Percentiles rank a stretch among this genome's conserved stretches.
Evolutionary conservation across 2,113 vertebrate species (phyloP).

Genomic region (Microcebus tavaratra): DNA sequence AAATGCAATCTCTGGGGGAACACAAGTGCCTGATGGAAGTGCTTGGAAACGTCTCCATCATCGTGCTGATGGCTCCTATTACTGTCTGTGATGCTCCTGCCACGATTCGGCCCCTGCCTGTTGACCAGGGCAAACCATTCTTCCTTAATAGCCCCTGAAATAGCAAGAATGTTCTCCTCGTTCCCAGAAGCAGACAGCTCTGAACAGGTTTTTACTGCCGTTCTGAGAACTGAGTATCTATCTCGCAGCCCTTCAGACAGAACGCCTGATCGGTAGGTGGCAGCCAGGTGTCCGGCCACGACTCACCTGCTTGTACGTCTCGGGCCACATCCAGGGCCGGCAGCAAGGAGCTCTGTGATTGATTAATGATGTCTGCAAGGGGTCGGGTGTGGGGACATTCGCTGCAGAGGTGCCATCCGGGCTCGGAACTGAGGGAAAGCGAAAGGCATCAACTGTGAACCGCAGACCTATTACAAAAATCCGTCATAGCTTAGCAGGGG

Average conservation of each 20-base stretch:
- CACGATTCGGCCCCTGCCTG: neutral
- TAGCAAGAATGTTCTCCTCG: neutral
- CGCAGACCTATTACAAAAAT: neutral
- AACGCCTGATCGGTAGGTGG: neutral
- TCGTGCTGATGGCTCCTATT: neutral
- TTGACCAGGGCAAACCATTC: neutral
- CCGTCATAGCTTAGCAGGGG: neutral
- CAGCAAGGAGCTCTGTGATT: neutral
- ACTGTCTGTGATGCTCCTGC: neutral
- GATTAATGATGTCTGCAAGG: neutral
- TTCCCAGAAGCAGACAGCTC: neutral
- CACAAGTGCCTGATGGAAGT: neutral
- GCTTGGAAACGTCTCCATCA: neutral
- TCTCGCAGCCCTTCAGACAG: neutral
- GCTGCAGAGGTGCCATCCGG: neutral
- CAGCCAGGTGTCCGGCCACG: neutral
- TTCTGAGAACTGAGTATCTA: slow-evolving; percentile 31
- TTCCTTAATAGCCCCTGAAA: neutral
- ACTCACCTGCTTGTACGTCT: neutral
- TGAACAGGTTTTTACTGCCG: neutral
- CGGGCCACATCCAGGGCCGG: neutral
- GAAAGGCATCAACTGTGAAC: neutral
- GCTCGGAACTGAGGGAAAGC: neutral
- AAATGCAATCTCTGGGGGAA: neutral
- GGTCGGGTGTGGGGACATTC: neutral